These are phyloP conservation scores for Piscicola geometra DNA, from an alignment of 2,888 invertebrate genomes.

Conservation along the genomic window DNA sequence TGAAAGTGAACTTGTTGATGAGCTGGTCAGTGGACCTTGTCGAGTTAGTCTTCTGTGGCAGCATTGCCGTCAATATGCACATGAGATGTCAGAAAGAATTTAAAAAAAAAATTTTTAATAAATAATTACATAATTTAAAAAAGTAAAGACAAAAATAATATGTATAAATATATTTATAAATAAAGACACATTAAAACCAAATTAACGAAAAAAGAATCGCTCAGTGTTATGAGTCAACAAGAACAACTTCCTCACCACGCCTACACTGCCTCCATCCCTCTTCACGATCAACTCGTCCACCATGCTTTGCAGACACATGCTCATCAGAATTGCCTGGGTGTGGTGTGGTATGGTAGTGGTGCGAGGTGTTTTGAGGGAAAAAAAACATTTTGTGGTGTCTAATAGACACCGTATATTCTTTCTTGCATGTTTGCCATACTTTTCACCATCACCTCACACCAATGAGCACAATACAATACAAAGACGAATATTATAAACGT, in stretches of 20 bases:
- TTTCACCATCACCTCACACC: background rate
- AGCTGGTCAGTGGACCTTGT: no score
- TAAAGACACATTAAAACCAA: background rate
- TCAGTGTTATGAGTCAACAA: no score
- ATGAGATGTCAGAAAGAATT: background rate
- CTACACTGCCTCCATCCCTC: slow-evolving; percentile 55
- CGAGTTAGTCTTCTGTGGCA: no score
- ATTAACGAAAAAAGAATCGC: background rate
- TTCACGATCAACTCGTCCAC: slow-evolving; percentile 76
- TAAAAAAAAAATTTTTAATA: background rate
- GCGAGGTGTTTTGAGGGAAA: no score
- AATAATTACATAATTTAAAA: slow-evolving; percentile 22
- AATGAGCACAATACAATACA: no score
- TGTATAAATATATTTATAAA: background rate
- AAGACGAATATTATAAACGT: no score
- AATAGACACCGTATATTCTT: no score
- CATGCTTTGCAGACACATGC: slow-evolving; percentile 87
- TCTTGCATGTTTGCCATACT: no score
- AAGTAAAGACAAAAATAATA: background rate
- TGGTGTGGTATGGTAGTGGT: background rate
- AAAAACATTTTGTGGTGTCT: no score
- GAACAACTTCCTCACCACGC: slow-evolving; percentile 35
- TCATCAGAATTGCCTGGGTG: slow-evolving; percentile 78
- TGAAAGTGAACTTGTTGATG: no score
- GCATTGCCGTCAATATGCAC: background rate